Conservation (phyloP, 2,797 vertebrate species). For the Lagocephalus sceleratus region DNA sequence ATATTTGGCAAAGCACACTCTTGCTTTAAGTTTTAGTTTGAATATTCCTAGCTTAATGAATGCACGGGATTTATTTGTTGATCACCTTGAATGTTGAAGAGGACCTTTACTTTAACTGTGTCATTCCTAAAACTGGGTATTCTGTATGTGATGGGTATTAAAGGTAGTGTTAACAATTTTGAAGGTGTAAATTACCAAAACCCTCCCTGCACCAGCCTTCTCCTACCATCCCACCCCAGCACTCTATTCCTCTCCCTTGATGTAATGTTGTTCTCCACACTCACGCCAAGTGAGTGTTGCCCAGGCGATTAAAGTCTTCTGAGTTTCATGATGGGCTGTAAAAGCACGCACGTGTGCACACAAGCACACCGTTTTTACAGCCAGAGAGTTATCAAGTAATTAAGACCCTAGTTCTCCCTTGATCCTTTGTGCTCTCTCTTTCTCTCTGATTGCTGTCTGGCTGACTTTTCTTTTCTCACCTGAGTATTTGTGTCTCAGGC, state of each 20-base stretch:
- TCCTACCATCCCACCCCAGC: conserved; percentile 7
- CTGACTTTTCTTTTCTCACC: conserved; percentile 80
- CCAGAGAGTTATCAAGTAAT: conserved; percentile 91
- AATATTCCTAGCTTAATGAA: no score
- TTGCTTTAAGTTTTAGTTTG: no score
- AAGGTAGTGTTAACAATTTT: conserved; percentile 61
- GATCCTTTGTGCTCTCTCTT: conserved; percentile 94
- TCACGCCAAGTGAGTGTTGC: conserved; percentile 66
- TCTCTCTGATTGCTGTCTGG: conserved; percentile 94
- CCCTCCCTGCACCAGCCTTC: conserved; percentile 4
- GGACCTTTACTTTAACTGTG: conserved; percentile 6
- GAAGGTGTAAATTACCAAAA: conserved; percentile 60
- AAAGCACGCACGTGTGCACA: conserved; percentile 27
- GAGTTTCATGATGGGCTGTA: conserved; percentile 86
- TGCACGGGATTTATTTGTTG: no score
- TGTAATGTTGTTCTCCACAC: conserved; percentile 52
- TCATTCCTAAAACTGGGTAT: conserved; percentile 60
- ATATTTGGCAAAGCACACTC: no score
- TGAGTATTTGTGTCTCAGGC: conserved; percentile 79
- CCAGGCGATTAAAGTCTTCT: conserved; percentile 85
- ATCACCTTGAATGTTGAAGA: no score
- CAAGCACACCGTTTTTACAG: conserved; percentile 45
- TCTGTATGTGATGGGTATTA: conserved; percentile 59
- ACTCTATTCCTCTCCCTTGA: conserved; percentile 21
- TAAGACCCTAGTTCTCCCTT: conserved; percentile 92